phyloP scores from a whole-genome alignment of 2,113 vertebrate species.

The Micromys minutus region DNA sequence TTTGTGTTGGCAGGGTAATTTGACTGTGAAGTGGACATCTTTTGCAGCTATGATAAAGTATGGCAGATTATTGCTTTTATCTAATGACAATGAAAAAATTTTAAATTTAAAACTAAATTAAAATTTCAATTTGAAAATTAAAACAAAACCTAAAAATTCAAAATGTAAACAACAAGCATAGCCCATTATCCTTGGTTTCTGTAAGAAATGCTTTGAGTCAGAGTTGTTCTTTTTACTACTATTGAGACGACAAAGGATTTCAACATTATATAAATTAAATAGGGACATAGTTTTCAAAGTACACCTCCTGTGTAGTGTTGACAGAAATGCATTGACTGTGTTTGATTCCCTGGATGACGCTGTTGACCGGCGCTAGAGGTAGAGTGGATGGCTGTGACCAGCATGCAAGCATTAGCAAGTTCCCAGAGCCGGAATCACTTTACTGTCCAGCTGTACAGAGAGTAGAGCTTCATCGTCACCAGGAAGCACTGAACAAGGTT shows the following conservation, averaged over 20 bases:
- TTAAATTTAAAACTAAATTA: no score
- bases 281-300: neutral
- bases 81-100: constrained; percentile 5
- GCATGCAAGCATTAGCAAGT: constrained; percentile 8
- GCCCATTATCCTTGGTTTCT: constrained; percentile 37
- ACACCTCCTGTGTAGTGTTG: neutral
- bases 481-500: neutral
- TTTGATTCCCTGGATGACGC: constrained; percentile 11
- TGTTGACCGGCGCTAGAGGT: no score
- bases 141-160: constrained; percentile 51
- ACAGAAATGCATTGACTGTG: neutral
- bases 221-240: neutral
- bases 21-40: neutral
- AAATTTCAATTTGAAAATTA: constrained; percentile 63
- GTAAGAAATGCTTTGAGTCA: constrained; percentile 19
- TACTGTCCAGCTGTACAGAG: neutral
- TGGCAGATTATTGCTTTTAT: constrained; percentile 8
- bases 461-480: neutral
- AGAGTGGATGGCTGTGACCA: neutral
- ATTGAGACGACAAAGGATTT: constrained; percentile 31
- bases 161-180: constrained; percentile 49
- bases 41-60: constrained; percentile 18
- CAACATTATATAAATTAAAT: neutral
- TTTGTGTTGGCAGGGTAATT: constrained; percentile 5
- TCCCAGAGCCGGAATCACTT: neutral